phyloP scores from a whole-genome alignment of 2,888 invertebrate species.

The Ectropis crepuscularia region DNA sequence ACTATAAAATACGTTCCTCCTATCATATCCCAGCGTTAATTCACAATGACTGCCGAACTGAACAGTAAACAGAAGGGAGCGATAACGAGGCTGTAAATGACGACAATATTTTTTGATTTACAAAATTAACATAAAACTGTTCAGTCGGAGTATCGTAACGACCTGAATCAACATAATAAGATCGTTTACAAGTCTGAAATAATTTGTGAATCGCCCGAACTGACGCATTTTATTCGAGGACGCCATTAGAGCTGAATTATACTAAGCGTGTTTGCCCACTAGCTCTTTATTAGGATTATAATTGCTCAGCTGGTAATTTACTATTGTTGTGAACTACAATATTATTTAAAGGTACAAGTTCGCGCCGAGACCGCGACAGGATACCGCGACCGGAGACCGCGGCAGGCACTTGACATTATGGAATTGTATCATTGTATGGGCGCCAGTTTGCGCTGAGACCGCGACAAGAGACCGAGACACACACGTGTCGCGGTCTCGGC shows the following conservation, averaged over 20 bases:
- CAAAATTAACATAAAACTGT: slow-evolving; percentile 49
- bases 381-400: too few species aligned
- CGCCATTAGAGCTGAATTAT: slow-evolving; percentile 38
- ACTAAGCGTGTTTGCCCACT: slow-evolving; percentile 31
- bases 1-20: neutral
- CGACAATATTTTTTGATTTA: slow-evolving; percentile 51
- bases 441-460: too few species aligned
- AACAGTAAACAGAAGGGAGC: slow-evolving; percentile 34
- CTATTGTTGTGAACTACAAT: neutral
- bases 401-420: too few species aligned
- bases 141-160: slow-evolving; percentile 42
- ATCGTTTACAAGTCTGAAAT: slow-evolving; percentile 49
- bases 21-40: neutral
- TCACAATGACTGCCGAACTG: slow-evolving; percentile 19
- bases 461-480: too few species aligned
- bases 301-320: neutral
- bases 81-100: slow-evolving; percentile 48
- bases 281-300: neutral
- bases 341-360: too few species aligned
- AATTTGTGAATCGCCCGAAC: slow-evolving; percentile 43
- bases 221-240: slow-evolving; percentile 42
- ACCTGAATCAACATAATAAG: slow-evolving; percentile 47
- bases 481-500: too few species aligned
- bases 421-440: too few species aligned
- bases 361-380: too few species aligned